Evolutionary conservation across 2,888 invertebrate genomes (phyloP), one percentile per base, ranked within the genome.

Genomic region (Crocallis elinguaria): DNA sequence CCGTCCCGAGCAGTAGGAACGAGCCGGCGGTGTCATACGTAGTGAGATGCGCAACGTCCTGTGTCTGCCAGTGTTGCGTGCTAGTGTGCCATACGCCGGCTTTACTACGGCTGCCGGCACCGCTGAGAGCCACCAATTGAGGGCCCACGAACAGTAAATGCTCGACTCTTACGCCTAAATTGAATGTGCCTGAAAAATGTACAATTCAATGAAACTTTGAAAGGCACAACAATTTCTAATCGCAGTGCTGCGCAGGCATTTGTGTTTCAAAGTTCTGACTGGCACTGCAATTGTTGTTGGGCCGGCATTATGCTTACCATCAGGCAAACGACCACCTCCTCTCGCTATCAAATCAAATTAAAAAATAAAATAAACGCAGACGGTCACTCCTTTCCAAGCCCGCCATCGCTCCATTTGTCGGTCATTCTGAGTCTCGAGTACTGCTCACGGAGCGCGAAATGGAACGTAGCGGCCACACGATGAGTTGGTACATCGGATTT

Each of bases 71-170:
- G 85, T 99, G 98, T 74, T 98, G 98, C 0, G 98, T 98, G 95
- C 98, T 98, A 0, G 98, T 97, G 85, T 99, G 99, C 99, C 99
- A 99, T n/a, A 99, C 99, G 0, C 99, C 99, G 14, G 99, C 97
- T 87, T 98, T 98, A 59, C 88, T 88, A 6, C 89, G 73, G 27
- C 82, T 80, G 21, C 90, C 92, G 0, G 88, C 86, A 1, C 92
- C 88, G 33, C 98, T 98, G 17, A 99, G 91, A 0, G 99, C 99
- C n/a, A 99, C 99, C 64, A 99, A 88, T 79, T 99, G 99, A 64
- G 97, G 98, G 0, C 99, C 99, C 78, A 99, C 99, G 84, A 99
- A 99, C 79, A 99, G 97, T 46, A 99, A 92, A 84, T 98, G 97
- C 78, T 99, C 99, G 6, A 99, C 98, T 0, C 97, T 94, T 0